Evolutionary conservation across 2,113 vertebrate genomes (phyloP).

Genomic region (Alaudala cheleensis): DNA sequence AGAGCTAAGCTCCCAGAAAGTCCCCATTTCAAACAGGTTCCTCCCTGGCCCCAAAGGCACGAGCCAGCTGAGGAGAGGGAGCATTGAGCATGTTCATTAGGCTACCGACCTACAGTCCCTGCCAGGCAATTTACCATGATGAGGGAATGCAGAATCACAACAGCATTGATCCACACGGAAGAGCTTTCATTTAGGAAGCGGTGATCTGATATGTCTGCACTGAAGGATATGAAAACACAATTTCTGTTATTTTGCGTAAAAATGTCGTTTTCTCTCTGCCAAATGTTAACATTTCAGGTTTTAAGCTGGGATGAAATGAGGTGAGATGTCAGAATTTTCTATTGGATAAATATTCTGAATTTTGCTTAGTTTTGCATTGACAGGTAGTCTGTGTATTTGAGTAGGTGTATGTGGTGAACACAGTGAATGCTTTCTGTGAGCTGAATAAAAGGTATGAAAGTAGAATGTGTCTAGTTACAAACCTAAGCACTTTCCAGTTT

Average conservation of each 20-base stretch:
- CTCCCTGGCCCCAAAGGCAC: background rate
- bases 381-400: background rate
- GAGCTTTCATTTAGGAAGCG: background rate
- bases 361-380: background rate
- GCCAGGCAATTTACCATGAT: accelerated
- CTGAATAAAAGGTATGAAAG: background rate
- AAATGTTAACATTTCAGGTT: background rate
- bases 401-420: background rate
- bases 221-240: background rate
- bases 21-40: accelerated
- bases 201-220: background rate
- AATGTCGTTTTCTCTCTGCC: background rate
- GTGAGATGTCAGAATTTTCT: background rate
- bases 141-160: background rate
- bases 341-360: background rate
- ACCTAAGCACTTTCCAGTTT: background rate
- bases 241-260: background rate
- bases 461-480: background rate
- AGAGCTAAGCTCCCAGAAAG: background rate
- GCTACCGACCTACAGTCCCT: background rate
- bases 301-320: background rate
- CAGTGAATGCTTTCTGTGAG: background rate
- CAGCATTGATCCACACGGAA: background rate
- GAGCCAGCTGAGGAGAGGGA: background rate
- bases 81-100: accelerated